These are phyloP conservation scores for Ambastaia sidthimunki DNA, from an alignment of 2,797 vertebrate genomes.

Conservation along the genomic window DNA sequence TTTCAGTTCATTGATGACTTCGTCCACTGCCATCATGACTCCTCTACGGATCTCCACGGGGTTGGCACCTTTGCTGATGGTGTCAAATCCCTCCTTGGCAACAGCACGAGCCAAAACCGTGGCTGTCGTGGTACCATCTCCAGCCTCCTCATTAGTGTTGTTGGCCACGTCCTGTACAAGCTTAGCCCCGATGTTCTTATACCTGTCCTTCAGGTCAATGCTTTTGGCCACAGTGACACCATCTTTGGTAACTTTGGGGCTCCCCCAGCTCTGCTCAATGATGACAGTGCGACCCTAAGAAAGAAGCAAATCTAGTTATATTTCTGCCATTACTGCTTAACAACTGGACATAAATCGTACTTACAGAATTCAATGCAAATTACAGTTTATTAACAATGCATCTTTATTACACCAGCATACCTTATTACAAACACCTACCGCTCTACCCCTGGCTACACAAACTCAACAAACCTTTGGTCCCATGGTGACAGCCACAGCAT, in stretches of 20 bases:
- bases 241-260: constrained; percentile 98
- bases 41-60: constrained; percentile 96
- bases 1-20: constrained; percentile 88
- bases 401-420: background rate
- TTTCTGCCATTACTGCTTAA: constrained; percentile 16
- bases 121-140: constrained; percentile 96
- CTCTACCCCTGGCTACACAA: background rate
- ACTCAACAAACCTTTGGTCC: constrained; percentile 90
- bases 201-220: constrained; percentile 95
- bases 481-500: constrained; percentile 97
- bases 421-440: background rate
- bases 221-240: constrained; percentile 97
- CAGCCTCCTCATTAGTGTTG: constrained; percentile 97
- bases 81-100: constrained; percentile 97
- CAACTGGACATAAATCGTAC: background rate
- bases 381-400: no score
- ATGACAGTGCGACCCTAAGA: constrained; percentile 94
- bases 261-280: constrained; percentile 98
- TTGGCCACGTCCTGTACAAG: constrained; percentile 98
- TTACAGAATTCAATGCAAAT: no score
- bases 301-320: background rate
- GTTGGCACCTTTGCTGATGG: constrained; percentile 97
- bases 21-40: constrained; percentile 94
- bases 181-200: constrained; percentile 94
- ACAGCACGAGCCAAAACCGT: constrained; percentile 93